Evolutionary conservation across 2,888 invertebrate genomes (phyloP).

Genomic region (Drosophila putrida): DNA sequence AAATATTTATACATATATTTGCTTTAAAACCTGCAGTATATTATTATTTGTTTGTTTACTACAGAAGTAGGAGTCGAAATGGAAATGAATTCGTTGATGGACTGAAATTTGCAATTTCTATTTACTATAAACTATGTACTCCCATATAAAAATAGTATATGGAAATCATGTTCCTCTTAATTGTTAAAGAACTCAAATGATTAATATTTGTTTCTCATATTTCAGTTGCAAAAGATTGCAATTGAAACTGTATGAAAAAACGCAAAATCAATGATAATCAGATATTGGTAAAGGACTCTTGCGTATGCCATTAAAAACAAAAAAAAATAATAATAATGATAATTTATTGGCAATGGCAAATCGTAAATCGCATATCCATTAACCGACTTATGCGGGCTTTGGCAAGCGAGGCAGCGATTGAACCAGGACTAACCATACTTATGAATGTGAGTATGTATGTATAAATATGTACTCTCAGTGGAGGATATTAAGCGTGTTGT

Average conservation of each 20-base stretch:
- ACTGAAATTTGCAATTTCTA: too few species aligned
- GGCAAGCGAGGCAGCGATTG: neutral
- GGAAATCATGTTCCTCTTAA: too few species aligned
- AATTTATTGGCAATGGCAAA: conserved; percentile 50
- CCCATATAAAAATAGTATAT: too few species aligned
- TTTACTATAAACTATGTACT: too few species aligned
- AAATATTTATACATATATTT: neutral
- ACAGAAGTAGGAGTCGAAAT: too few species aligned
- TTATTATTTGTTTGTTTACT: too few species aligned
- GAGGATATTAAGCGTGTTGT: conserved; percentile 41
- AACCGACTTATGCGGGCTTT: conserved; percentile 64
- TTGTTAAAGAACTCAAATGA: too few species aligned
- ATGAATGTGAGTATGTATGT: too few species aligned
- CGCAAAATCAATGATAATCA: conserved; percentile 15
- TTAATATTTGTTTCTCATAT: neutral
- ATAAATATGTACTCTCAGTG: conserved; percentile 5
- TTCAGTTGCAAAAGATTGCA: neutral
- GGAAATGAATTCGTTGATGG: too few species aligned
- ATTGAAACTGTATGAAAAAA: neutral
- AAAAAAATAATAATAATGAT: conserved; percentile 31
- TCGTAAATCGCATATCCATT: conserved; percentile 65
- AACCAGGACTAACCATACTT: too few species aligned
- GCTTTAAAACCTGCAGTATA: too few species aligned
- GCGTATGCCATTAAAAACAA: conserved; percentile 13
- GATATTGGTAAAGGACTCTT: conserved; percentile 2